A percentile compares a stretch with the other conserved stretches of the same genome.
Evolutionary conservation across 2,888 invertebrate genomes (phyloP).

Genomic region (Drosophila greeni): DNA sequence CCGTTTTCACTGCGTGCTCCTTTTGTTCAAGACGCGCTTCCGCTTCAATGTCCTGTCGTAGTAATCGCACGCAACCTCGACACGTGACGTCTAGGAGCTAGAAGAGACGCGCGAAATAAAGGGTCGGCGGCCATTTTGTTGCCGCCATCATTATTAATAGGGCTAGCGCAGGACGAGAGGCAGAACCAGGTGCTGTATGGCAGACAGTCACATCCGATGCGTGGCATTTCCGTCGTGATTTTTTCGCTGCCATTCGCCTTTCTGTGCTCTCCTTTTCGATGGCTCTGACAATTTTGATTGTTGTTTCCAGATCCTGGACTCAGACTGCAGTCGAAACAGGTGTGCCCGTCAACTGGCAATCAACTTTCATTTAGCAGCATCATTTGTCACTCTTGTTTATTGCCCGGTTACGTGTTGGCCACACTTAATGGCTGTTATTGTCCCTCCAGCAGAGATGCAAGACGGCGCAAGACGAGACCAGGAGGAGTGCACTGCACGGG

Average conservation of each 20-base stretch:
- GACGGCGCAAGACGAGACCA: slow-evolving; percentile 14
- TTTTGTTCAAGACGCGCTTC: slow-evolving; percentile 34
- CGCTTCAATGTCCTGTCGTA: slow-evolving; percentile 50
- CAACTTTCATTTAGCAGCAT: slow-evolving; percentile 79
- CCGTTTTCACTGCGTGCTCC: slow-evolving; percentile 9
- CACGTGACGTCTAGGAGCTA: slow-evolving; percentile 56
- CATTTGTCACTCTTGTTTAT: slow-evolving; percentile 78
- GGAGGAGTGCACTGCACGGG: slow-evolving; percentile 8
- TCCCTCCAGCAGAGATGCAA: slow-evolving; percentile 22
- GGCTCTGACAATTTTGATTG: slow-evolving; percentile 64
- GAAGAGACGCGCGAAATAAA: not conserved
- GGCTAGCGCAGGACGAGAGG: slow-evolving; percentile 22
- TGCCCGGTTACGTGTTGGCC: slow-evolving; percentile 69
- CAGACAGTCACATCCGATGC: slow-evolving; percentile 62
- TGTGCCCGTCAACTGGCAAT: slow-evolving; percentile 75
- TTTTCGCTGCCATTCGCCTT: slow-evolving; percentile 33
- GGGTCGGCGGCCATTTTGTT: slow-evolving; percentile 61
- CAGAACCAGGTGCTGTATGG: slow-evolving; percentile 23
- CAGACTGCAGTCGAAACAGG: slow-evolving; percentile 51
- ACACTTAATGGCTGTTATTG: slow-evolving; percentile 69
- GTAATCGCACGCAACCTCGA: slow-evolving; percentile 66
- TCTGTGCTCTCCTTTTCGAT: slow-evolving; percentile 33
- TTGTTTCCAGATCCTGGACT: slow-evolving; percentile 26
- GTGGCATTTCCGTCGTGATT: slow-evolving; percentile 58
- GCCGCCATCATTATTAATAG: slow-evolving; percentile 69